Conservation (phyloP, 2,888 invertebrate genomes). For the Pseudococcus viburni region DNA sequence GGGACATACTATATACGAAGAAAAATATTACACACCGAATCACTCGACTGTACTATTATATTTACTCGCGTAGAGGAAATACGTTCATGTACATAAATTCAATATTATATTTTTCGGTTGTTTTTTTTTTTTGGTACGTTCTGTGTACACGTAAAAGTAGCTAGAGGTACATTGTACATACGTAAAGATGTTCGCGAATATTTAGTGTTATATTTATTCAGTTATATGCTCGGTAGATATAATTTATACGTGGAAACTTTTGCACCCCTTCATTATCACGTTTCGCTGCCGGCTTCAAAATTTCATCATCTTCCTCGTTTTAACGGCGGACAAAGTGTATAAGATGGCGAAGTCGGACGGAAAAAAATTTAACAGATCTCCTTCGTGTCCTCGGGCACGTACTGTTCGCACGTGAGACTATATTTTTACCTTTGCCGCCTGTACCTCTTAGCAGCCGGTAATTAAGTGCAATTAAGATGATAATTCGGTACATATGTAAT, state of each 20-base stretch:
- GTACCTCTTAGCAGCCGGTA: neutral
- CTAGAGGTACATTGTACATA: neutral
- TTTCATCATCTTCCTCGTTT: conserved; percentile 13
- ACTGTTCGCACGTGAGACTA: neutral
- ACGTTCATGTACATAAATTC: neutral
- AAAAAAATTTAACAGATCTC: conserved; percentile 27
- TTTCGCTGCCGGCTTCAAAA: neutral
- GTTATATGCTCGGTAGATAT: neutral
- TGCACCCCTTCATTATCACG: conserved; percentile 42
- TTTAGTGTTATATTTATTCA: neutral
- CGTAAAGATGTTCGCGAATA: neutral
- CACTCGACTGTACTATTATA: neutral
- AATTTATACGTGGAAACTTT: neutral
- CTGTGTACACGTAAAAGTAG: neutral
- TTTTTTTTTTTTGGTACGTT: neutral
- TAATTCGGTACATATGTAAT: conserved; percentile 1
- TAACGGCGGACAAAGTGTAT: neutral
- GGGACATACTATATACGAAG: neutral
- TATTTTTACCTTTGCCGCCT: neutral
- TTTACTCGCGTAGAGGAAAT: neutral
- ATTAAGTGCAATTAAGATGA: conserved; percentile 44
- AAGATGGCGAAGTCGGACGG: neutral
- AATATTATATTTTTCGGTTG: neutral
- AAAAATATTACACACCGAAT: neutral
- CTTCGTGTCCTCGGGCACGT: conserved; percentile 19